Percentiles rank a stretch among this genome's conserved stretches.
phyloP scores from a whole-genome alignment of 2,888 invertebrate genomes.

The Salticus scenicus region DNA sequence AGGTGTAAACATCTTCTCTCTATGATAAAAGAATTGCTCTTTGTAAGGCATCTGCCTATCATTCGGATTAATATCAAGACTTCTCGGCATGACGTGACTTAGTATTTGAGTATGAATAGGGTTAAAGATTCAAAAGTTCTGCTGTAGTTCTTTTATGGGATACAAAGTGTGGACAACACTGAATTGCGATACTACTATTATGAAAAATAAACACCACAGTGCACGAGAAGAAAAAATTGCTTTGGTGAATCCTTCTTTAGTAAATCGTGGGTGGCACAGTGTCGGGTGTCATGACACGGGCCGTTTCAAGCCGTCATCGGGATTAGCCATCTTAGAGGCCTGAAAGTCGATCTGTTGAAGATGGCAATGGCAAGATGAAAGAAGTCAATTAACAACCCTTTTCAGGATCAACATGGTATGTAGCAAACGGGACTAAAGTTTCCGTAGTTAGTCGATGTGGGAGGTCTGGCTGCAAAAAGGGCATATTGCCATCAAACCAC shows the following conservation, averaged over 20 bases:
- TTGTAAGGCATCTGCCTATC: not conserved
- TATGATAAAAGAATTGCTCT: not conserved
- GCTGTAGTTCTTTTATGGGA: not conserved
- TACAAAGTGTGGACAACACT: slow-evolving; percentile 53
- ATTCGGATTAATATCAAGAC: not conserved
- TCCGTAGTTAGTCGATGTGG: slow-evolving; percentile 45
- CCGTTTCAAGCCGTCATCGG: slow-evolving; percentile 64
- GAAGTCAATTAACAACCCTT: slow-evolving; percentile 66
- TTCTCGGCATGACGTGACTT: not conserved
- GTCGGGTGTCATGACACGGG: slow-evolving; percentile 62
- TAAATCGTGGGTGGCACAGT: slow-evolving; percentile 53
- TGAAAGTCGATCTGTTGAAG: slow-evolving; percentile 48
- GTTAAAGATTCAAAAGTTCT: not conserved
- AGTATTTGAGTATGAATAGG: not conserved
- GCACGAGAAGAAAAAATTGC: slow-evolving; percentile 13
- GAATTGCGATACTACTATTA: not conserved
- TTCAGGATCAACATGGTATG: slow-evolving; percentile 47
- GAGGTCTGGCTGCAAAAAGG: slow-evolving; percentile 37
- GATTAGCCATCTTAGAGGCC: slow-evolving; percentile 48
- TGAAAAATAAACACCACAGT: slow-evolving; percentile 30
- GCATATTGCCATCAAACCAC: slow-evolving; percentile 50
- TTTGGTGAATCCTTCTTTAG: slow-evolving; percentile 33
- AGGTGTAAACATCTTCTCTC: not conserved
- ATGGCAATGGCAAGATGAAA: slow-evolving; percentile 57
- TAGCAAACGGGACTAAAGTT: slow-evolving; percentile 27